Conservation (phyloP, 2,888 invertebrate species). For the Agrochola macilenta region DNA sequence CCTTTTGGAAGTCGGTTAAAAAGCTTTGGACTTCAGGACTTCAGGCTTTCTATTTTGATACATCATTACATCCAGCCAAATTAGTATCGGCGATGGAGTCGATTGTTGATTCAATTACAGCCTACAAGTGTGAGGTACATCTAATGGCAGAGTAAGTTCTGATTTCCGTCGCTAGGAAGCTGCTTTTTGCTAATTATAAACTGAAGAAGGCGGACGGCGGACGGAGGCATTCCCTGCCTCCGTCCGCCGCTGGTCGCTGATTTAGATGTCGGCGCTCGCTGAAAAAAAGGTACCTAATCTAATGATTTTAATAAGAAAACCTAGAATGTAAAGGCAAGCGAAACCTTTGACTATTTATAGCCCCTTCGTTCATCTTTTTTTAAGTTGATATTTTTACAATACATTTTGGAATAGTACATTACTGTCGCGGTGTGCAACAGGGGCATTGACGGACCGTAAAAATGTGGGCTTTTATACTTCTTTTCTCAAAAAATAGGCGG, state of each 20-base stretch:
- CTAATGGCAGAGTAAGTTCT: neutral
- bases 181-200: neutral
- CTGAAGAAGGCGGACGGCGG: no score
- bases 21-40: neutral
- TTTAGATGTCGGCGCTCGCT: neutral
- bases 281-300: no score
- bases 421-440: no score
- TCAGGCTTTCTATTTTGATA: neutral
- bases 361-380: neutral
- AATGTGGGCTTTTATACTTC: no score
- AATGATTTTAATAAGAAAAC: neutral
- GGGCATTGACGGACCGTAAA: no score
- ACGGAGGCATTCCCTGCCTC: no score
- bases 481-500: no score
- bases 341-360: neutral
- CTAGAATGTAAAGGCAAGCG: no score
- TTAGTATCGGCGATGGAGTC: neutral
- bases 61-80: neutral
- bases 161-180: neutral
- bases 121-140: neutral
- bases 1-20: no score
- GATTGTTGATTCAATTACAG: neutral
- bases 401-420: no score
- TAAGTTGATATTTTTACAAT: no score
- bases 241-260: neutral